Percentiles rank a stretch among this genome's conserved stretches.
These are phyloP conservation scores for Sphenopsis melanotis DNA, from an alignment of 2,797 vertebrate species.

Conservation along the genomic window DNA sequence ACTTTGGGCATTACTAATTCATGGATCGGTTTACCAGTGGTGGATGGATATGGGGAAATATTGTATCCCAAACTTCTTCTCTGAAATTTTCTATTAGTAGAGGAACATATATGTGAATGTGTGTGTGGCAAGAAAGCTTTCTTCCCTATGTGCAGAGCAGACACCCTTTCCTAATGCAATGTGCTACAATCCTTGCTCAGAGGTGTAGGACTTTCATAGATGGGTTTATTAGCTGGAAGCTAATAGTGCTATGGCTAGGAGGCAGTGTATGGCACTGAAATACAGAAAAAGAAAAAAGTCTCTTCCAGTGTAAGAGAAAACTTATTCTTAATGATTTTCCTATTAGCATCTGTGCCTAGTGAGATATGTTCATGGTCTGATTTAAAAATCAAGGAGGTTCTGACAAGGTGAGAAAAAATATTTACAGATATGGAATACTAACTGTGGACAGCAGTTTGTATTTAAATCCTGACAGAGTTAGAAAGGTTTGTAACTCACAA, in stretches of 20 bases:
- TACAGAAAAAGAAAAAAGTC: neutral
- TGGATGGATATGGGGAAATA: neutral
- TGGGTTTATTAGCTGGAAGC: neutral
- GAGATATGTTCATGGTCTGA: neutral
- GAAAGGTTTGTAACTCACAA: neutral
- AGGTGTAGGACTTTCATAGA: neutral
- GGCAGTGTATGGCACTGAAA: neutral
- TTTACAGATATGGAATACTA: neutral
- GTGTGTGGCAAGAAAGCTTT: neutral
- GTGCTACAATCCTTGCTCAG: neutral
- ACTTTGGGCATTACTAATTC: neutral
- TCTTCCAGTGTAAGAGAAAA: neutral
- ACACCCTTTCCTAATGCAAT: rapidly evolving
- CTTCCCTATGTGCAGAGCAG: neutral
- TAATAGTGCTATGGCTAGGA: neutral
- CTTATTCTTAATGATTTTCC: neutral
- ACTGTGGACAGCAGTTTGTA: neutral
- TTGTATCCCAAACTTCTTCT: neutral
- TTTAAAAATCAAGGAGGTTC: neutral
- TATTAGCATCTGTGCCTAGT: neutral
- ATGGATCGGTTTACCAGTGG: neutral
- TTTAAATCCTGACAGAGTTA: neutral
- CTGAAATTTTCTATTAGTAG: neutral
- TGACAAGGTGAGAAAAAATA: neutral
- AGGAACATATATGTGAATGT: neutral